Evolutionary conservation across 1,140 invertebrate species (phyloP), one percentile per base, ranked within the genome.

Genomic region (Choristoneura fumiferana): DNA sequence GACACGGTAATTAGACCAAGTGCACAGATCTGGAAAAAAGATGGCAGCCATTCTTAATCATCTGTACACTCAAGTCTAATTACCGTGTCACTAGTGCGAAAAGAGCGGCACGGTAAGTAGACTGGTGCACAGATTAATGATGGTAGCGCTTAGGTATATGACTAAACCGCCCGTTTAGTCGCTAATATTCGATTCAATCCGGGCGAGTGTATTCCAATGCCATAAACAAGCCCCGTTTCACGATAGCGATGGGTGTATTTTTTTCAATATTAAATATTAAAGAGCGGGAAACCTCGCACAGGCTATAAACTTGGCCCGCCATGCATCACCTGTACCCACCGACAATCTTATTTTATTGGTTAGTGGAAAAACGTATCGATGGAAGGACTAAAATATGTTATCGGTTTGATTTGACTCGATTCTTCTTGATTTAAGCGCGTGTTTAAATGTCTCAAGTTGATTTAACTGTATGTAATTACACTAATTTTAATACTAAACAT

Each of bases 231-330:
- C 73, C 70, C 58, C 66, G 73, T 63, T 74, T 62, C 73, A 56
- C 57, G 53, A 65, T 54, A 56, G 68, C 70, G 70, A 79, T 81
- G 73, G 73, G 60, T 78, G 29, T 55, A 57, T 76, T 84, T 84
- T 86, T 85, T 84, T 77, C 78, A 73, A 78, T 83, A 87, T 87
- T 83, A 87, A 87, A 84, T 84, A 87, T 87, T 84, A 80, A 87
- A 75, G 71, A 60, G 69, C 74, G 73, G 79, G 60, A 83, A 84
- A 87, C 76, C 81, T 79, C 78, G 63, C 73, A 67, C 69, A 54
- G 45, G 67, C 73, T 72, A 81, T 84, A 87, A 87, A 84, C 57
- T 83, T 78, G 67, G 73, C 58, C 70, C 73, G 68, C 70, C 65
- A 78, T 82, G 78, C 76, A 81, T 84, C 78, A 86, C 76, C 73